Percentiles rank a stretch among this genome's conserved stretches.
phyloP scores from a whole-genome alignment of 30 jellyfish, hydroid and myxozoan species.

The Turritopsis dohrnii region DNA sequence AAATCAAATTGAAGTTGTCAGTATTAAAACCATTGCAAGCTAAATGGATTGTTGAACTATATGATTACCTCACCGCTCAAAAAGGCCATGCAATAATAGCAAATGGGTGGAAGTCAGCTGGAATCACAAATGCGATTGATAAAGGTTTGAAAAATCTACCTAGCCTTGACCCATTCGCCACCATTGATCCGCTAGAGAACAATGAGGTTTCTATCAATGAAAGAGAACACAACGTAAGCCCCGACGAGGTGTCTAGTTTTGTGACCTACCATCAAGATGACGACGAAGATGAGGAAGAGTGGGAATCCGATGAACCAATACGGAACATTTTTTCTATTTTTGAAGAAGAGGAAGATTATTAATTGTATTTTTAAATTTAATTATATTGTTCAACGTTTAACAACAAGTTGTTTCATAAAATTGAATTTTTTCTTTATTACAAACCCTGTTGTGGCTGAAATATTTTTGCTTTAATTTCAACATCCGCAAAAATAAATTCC shows the following conservation, averaged over 20 bases:
- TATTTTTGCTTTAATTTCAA: neutral
- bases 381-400: neutral
- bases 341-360: neutral
- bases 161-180: conserved; percentile 5
- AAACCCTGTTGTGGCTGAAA: neutral
- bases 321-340: neutral
- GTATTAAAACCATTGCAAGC: conserved; percentile 13
- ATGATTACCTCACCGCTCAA: neutral
- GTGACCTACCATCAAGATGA: conserved; percentile 4
- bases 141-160: conserved; percentile 6
- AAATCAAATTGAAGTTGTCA: neutral
- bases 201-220: neutral
- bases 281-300: conserved; percentile 11
- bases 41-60: conserved; percentile 9
- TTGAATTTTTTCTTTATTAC: neutral
- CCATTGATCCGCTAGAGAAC: conserved; percentile 3
- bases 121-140: conserved; percentile 2
- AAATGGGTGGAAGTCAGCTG: conserved; percentile 10
- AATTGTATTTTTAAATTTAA: too few relatives aligned
- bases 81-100: neutral
- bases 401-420: neutral
- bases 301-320: conserved; percentile 6
- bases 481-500: neutral
- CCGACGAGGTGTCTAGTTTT: neutral
- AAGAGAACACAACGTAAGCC: neutral